Base-by-base conservation (phyloP, 2,113 vertebrate genomes). In the Ammospiza nelsoni region DNA sequence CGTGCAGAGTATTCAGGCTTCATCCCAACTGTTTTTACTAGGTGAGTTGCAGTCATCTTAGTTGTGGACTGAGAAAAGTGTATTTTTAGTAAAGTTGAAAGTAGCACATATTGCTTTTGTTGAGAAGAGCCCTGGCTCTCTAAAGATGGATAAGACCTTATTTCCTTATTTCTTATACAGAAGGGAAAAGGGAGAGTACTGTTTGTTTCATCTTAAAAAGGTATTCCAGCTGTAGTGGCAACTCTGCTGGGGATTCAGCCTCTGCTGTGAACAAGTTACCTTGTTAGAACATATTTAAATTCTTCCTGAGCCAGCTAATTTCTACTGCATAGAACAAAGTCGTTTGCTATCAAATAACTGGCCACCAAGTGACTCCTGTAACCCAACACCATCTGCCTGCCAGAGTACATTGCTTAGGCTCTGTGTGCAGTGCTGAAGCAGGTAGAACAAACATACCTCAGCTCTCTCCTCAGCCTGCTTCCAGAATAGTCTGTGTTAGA, bases 1-100 rank as follows among this genome's bases (percentile, higher is more conserved):
- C 0, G 0, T n/a, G 5, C 7, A 11, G 46, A 71, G 5, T 81
- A 11, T 67, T 22, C 18, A 9, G 35, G 5, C 31, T 84, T 51
- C 43, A 25, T 76, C 58, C 23, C 28, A 57, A 2, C 12, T 41
- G 28, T 28, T 73, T 81, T 89, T 69, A 39, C 19, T 73, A 12
- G 10, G 19, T 28, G 9, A 43, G 10, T 25, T 4, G 2, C 15
- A 17, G 29, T 69, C 28, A 7, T 74, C 65, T 66, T 54, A 51
- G 9, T 25, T 79, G 29, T 68, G 25, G 9, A n/a, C 39, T 72
- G 21, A 43, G 52, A 52, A 55, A 61, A 54, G 25, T 25, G 24
- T 62, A 9, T 68, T 92, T 92, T 49, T 41, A 37, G 4, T 83
- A 39, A 85, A 80, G 29, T 22, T 73, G 63, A 68, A 65, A 29